Percentiles rank a stretch among this genome's conserved stretches.
Evolutionary conservation across 2,113 vertebrate species (phyloP).

Genomic region (Cercopithecus mona): DNA sequence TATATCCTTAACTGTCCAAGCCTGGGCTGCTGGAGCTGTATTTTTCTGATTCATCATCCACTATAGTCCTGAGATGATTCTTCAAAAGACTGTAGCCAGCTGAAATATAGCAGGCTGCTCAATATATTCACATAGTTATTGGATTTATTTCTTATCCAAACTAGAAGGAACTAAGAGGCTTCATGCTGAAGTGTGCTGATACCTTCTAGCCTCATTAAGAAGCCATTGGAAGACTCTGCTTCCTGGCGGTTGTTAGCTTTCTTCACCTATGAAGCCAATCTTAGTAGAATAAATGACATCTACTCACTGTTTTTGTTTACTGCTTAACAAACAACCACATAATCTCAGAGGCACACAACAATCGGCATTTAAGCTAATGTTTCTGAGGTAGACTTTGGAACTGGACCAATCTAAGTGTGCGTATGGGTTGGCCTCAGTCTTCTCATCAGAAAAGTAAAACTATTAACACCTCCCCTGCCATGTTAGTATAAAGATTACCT

Average conservation of each 20-base stretch:
- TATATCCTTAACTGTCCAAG: neutral
- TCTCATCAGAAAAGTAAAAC: neutral
- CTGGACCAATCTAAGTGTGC: neutral
- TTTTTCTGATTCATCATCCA: neutral
- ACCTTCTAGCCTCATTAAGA: neutral
- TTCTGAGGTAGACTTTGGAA: neutral
- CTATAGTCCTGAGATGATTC: neutral
- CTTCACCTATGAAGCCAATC: neutral
- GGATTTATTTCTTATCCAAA: neutral
- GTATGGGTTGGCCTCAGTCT: neutral
- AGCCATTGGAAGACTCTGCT: neutral
- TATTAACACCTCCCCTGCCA: neutral
- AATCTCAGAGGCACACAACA: neutral
- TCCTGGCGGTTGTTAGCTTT: neutral
- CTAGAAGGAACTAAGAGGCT: neutral
- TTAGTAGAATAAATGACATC: neutral
- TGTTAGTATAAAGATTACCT: neutral
- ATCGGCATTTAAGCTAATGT: neutral
- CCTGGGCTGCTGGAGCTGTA: neutral
- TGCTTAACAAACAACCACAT: neutral
- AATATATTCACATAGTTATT: neutral
- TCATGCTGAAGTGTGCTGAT: neutral
- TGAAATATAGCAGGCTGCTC: no score
- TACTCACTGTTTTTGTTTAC: neutral
- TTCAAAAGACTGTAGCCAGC: neutral